These are phyloP conservation scores for Abrostola tripartita DNA, from an alignment of 2,888 invertebrate species.

Conservation along the genomic window DNA sequence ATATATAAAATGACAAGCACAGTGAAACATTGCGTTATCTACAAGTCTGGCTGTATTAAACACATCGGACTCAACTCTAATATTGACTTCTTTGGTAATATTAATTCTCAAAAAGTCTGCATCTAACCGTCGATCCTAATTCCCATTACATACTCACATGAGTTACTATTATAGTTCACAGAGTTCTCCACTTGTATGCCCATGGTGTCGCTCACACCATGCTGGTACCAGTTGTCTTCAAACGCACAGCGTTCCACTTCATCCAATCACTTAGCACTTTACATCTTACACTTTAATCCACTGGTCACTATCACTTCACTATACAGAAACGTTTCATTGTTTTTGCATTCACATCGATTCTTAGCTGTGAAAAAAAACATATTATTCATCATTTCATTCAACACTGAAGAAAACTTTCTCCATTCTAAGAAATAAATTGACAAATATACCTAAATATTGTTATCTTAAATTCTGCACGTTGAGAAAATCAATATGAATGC, in stretches of 20 bases:
- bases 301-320: constrained; percentile 54
- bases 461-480: constrained; percentile 7
- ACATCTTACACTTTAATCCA: constrained; percentile 45
- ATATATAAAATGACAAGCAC: too few relatives aligned
- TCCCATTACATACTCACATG: constrained; percentile 76
- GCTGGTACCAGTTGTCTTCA: constrained; percentile 43
- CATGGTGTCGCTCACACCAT: constrained; percentile 75
- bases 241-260: constrained; percentile 46
- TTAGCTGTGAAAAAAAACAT: constrained; percentile 28
- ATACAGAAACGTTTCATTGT: constrained; percentile 37
- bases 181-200: constrained; percentile 85
- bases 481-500: constrained; percentile 50
- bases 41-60: not conserved
- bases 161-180: constrained; percentile 81
- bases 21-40: too few relatives aligned
- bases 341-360: constrained; percentile 56
- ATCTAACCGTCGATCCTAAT: not conserved
- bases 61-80: not conserved
- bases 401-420: not conserved
- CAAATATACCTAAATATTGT: not conserved
- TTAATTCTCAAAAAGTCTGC: not conserved
- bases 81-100: constrained; percentile 11
- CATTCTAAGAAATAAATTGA: not conserved
- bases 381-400: constrained; percentile 10
- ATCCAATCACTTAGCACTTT: constrained; percentile 50